Conservation (phyloP, 2,113 vertebrate species). For the Murina feae region DNA sequence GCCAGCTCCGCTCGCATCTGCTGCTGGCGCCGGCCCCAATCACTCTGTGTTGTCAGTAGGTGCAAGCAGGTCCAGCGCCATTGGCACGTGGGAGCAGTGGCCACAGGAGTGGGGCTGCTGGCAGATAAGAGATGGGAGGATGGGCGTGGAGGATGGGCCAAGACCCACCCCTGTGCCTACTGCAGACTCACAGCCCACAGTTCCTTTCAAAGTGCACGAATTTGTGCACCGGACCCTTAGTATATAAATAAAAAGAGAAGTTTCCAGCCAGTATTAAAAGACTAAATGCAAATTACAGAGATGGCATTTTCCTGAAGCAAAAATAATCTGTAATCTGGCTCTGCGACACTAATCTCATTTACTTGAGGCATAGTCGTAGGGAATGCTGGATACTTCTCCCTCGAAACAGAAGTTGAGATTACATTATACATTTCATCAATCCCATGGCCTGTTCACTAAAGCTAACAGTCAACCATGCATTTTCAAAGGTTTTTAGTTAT, state of each 20-base stretch:
- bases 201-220: no score
- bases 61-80: no score
- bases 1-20: rapidly evolving
- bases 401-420: background rate
- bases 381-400: background rate
- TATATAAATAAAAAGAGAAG: background rate
- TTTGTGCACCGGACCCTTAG: no score
- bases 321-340: background rate
- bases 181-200: no score
- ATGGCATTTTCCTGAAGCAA: background rate
- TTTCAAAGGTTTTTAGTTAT: background rate
- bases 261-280: background rate
- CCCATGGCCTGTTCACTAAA: background rate
- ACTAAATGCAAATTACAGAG: background rate
- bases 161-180: no score
- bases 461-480: background rate
- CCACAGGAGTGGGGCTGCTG: no score
- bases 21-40: no score
- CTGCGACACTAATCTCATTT: background rate
- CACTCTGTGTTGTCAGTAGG: no score
- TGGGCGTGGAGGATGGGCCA: no score
- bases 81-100: no score
- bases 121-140: no score
- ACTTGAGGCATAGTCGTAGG: background rate
- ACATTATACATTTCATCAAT: background rate